These are phyloP conservation scores for Bubo scandiacus DNA, from an alignment of 2,113 vertebrate genomes.

Conservation along the genomic window DNA sequence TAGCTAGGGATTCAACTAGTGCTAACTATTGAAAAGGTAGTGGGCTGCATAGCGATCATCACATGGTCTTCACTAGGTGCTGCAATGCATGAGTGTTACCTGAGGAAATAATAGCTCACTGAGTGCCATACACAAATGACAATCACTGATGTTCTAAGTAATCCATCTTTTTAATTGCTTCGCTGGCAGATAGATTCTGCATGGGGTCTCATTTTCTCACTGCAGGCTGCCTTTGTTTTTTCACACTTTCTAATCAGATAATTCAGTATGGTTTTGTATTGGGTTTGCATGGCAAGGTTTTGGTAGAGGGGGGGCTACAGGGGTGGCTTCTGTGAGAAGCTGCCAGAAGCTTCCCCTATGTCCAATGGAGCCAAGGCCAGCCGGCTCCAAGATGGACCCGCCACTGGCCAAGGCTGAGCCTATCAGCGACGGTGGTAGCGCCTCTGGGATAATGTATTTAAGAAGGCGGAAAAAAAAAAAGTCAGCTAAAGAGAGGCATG, in stretches of 20 bases:
- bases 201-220: conserved; percentile 17
- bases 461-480: too few relatives aligned
- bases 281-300: too few relatives aligned
- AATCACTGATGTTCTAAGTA: conserved; percentile 20
- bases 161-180: conserved; percentile 9
- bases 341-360: too few relatives aligned
- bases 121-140: not conserved
- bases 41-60: not conserved
- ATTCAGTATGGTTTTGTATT: not conserved
- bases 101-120: not conserved
- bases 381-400: too few relatives aligned
- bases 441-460: too few relatives aligned
- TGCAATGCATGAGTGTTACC: not conserved
- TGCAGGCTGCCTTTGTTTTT: conserved; percentile 22
- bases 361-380: too few relatives aligned
- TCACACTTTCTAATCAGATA: not conserved
- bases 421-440: too few relatives aligned
- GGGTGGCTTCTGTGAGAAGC: too few relatives aligned
- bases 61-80: not conserved
- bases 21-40: not conserved
- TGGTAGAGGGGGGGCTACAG: too few relatives aligned
- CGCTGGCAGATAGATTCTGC: conserved; percentile 3
- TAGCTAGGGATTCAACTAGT: not conserved
- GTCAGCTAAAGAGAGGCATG: too few relatives aligned
- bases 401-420: too few relatives aligned